Evolutionary conservation across 37 sponge, comb jelly and placozoan genomes (phyloP).

Genomic region (Geodia barretti): DNA sequence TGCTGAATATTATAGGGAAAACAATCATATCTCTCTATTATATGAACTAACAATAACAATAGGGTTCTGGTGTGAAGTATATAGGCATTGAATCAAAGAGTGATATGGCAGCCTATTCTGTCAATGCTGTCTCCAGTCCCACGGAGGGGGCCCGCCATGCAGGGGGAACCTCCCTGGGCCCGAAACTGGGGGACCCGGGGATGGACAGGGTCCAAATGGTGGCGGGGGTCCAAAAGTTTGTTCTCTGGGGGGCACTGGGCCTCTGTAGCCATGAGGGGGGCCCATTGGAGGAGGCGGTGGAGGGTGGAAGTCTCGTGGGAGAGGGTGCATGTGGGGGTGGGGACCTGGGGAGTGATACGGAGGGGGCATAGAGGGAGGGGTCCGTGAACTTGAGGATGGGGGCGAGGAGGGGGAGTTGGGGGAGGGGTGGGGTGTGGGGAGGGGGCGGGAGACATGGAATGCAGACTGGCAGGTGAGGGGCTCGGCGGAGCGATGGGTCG

Average conservation of each 20-base stretch:
- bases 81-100: background rate
- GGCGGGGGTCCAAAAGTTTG: background rate
- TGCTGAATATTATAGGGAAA: too few species aligned
- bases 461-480: slow-evolving; percentile 55
- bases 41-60: too few species aligned
- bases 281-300: background rate
- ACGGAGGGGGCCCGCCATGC: too few species aligned
- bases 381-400: slow-evolving; percentile 10
- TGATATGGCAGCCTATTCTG: background rate
- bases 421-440: slow-evolving; percentile 70
- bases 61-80: background rate
- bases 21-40: too few species aligned
- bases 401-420: slow-evolving; percentile 47
- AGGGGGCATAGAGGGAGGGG: slow-evolving; percentile 2
- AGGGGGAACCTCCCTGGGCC: background rate
- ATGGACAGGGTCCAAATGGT: background rate
- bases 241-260: background rate
- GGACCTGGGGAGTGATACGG: slow-evolving; percentile 10
- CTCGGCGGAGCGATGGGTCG: slow-evolving; percentile 17
- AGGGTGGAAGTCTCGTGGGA: background rate
- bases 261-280: background rate
- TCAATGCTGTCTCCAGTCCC: background rate
- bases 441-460: slow-evolving; percentile 48
- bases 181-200: background rate
- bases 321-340: slow-evolving; percentile 2